These are phyloP conservation scores for Carcina quercana DNA, from an alignment of 2,888 invertebrate species.

Conservation along the genomic window DNA sequence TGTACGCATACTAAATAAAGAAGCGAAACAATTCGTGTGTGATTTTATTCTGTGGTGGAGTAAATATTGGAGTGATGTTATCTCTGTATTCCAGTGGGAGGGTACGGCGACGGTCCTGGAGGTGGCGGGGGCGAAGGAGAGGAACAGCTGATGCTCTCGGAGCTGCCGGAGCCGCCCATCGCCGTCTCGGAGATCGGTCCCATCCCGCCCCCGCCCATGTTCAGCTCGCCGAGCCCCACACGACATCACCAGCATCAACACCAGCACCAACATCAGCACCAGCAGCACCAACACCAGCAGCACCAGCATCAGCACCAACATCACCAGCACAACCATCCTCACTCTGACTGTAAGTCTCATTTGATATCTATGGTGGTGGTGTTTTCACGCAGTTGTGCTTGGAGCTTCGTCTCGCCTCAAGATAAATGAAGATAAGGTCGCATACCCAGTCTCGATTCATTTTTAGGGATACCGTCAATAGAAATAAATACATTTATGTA, in stretches of 20 bases:
- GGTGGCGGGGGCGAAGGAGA: slow-evolving; percentile 36
- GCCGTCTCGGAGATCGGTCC: slow-evolving; percentile 95
- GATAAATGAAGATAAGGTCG: no score
- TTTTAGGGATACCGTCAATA: no score
- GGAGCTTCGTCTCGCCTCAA: no score
- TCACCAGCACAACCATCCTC: slow-evolving; percentile 36
- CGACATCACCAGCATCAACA: slow-evolving; percentile 43
- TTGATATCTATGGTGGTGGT: slow-evolving; percentile 1
- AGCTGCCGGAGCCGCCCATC: slow-evolving; percentile 93
- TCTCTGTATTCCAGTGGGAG: slow-evolving; percentile 76
- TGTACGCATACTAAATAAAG: not conserved
- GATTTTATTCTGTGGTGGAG: not conserved
- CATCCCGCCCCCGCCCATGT: slow-evolving; percentile 96
- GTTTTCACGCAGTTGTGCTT: not conserved
- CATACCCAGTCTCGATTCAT: no score
- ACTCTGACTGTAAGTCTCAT: slow-evolving; percentile 54
- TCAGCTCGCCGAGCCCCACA: slow-evolving; percentile 90
- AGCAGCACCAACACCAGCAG: slow-evolving; percentile 51
- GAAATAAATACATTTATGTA: no score
- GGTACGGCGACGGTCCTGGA: slow-evolving; percentile 57
- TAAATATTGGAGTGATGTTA: no score
- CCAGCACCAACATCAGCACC: slow-evolving; percentile 58
- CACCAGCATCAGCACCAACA: slow-evolving; percentile 32
- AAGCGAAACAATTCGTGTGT: not conserved
- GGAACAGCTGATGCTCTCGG: slow-evolving; percentile 83